Percentiles rank a stretch among this genome's conserved stretches.
Conservation (phyloP, 2,888 invertebrate species). For the Theristus sp. region DNA sequence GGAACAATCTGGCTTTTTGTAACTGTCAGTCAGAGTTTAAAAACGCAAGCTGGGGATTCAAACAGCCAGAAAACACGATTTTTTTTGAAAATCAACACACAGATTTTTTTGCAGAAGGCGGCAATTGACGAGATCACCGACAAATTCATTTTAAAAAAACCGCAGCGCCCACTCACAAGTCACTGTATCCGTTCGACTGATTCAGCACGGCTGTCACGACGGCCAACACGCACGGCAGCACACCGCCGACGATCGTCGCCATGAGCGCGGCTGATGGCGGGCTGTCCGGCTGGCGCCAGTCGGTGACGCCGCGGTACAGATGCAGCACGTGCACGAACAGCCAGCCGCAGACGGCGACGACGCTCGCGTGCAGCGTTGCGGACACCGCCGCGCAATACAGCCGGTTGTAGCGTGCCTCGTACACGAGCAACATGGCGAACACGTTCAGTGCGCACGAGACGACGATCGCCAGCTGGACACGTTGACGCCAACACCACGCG, state of each 20-base stretch:
- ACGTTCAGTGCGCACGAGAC: neutral
- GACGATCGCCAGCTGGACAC: neutral
- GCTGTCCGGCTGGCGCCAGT: constrained; percentile 46
- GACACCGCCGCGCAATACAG: constrained; percentile 58
- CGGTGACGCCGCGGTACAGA: constrained; percentile 75
- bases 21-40: too few species aligned
- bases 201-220: neutral
- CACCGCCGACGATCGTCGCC: neutral
- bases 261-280: neutral
- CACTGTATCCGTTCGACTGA: neutral
- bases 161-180: neutral
- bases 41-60: too few species aligned
- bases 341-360: constrained; percentile 77
- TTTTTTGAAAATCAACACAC: too few species aligned
- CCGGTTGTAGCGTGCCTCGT: neutral
- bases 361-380: constrained; percentile 76
- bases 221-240: neutral
- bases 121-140: too few species aligned
- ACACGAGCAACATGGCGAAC: neutral
- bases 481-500: neutral
- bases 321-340: constrained; percentile 76
- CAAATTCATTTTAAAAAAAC: too few species aligned
- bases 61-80: too few species aligned
- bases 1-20: too few species aligned
- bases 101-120: too few species aligned